These are phyloP conservation scores for Labroides dimidiatus DNA, from an alignment of 2,797 vertebrate genomes.

Conservation along the genomic window DNA sequence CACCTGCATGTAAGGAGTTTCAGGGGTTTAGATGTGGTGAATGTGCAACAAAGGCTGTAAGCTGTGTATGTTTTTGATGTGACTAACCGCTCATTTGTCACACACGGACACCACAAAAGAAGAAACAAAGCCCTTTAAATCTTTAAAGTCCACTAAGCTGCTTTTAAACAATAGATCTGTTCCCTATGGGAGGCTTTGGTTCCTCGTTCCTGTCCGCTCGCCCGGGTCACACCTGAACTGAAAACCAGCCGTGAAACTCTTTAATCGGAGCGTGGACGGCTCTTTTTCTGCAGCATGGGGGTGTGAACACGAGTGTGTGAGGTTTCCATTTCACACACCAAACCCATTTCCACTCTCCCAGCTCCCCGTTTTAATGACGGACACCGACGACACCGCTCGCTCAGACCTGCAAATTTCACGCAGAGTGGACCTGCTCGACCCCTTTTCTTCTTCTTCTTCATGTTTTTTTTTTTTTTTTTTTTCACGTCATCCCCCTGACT, in stretches of 20 bases:
- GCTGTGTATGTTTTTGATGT: not conserved
- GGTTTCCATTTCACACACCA: slow-evolving; percentile 53
- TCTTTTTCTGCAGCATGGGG: slow-evolving; percentile 6
- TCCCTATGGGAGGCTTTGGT: not conserved
- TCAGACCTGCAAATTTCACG: slow-evolving; percentile 63
- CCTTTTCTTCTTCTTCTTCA: not conserved
- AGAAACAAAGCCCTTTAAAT: not conserved
- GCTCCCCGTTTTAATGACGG: slow-evolving; percentile 60
- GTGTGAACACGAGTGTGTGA: slow-evolving; percentile 10
- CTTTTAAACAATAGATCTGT: not conserved
- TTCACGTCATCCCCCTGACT: slow-evolving; percentile 27
- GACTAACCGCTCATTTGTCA: not conserved
- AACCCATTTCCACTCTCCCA: slow-evolving; percentile 56
- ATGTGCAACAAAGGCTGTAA: not conserved
- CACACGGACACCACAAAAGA: not conserved
- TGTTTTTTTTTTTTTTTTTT: too few species aligned
- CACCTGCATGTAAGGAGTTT: not conserved
- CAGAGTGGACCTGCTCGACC: slow-evolving; percentile 43
- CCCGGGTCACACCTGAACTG: slow-evolving; percentile 16
- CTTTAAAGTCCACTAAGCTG: not conserved
- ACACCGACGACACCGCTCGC: slow-evolving; percentile 47
- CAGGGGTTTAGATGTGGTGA: not conserved
- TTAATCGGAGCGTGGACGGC: slow-evolving; percentile 33
- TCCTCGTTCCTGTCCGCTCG: not conserved
- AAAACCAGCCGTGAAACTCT: slow-evolving; percentile 38